Conservation (phyloP, 2,797 vertebrate genomes). For the Furcifer pardalis region DNA sequence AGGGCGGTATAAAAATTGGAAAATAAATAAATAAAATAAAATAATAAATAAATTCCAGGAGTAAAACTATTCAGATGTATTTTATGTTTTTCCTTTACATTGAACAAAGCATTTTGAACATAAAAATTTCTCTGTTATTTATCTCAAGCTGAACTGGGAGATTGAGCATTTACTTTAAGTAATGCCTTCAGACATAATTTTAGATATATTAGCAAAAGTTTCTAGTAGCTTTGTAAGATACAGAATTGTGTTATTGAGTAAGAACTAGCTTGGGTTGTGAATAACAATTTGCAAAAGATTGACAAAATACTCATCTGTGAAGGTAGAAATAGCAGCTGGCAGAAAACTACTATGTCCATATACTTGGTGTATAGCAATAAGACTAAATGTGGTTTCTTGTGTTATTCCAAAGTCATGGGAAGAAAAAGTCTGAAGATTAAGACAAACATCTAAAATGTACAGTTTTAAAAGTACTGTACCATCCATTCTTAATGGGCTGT, state of each 20-base stretch:
- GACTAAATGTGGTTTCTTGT: not conserved
- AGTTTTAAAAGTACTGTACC: not conserved
- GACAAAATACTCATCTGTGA: too few relatives aligned
- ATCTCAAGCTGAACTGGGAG: not conserved
- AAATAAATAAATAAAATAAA: too few relatives aligned
- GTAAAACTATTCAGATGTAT: not conserved
- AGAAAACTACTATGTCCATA: not conserved
- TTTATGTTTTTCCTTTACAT: not conserved
- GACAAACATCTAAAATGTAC: not conserved
- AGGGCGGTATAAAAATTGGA: too few relatives aligned
- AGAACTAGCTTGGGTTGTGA: too few relatives aligned
- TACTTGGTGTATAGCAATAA: not conserved
- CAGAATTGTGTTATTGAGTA: not conserved
- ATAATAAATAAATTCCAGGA: too few relatives aligned
- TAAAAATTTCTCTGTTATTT: not conserved
- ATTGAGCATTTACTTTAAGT: not conserved
- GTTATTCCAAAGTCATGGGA: not conserved
- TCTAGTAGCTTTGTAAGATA: not conserved
- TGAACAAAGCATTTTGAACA: not conserved
- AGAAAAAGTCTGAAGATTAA: too few relatives aligned
- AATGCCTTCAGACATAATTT: not conserved
- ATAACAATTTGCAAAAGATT: too few relatives aligned
- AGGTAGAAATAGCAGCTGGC: too few relatives aligned
- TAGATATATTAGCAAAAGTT: not conserved
- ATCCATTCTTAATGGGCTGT: not conserved